These are phyloP conservation scores for Nephotettix cincticeps DNA, from an alignment of 1,140 invertebrate species.

Conservation along the genomic window DNA sequence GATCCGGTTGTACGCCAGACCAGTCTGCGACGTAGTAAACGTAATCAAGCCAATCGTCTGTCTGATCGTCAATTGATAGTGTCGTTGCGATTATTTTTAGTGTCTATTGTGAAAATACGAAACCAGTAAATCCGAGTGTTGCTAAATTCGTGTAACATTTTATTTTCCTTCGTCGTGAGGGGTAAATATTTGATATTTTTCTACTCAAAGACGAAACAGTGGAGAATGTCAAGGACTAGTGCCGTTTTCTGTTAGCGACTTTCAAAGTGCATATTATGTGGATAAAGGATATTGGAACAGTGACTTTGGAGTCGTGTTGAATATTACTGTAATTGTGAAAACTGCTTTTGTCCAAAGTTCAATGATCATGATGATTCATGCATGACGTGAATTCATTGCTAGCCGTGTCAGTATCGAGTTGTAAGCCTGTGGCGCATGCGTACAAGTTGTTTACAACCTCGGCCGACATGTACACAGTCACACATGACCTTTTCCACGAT, in stretches of 20 bases:
- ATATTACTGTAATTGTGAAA: neutral
- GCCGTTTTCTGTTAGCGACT: neutral
- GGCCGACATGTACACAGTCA: conserved; percentile 39
- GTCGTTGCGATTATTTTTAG: neutral
- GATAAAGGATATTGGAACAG: neutral
- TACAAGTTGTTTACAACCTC: conserved; percentile 49
- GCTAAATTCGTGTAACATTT: neutral
- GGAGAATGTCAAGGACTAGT: conserved; percentile 34
- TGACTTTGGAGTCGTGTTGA: neutral
- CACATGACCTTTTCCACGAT: conserved; percentile 45
- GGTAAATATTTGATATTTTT: neutral
- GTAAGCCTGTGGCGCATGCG: conserved; percentile 49
- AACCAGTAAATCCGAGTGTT: neutral
- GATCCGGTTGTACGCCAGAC: conserved; percentile 33
- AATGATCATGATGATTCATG: conserved; percentile 34
- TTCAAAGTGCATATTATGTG: neutral
- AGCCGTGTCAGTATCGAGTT: conserved; percentile 42
- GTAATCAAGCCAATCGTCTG: conserved; percentile 11
- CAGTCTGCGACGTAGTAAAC: conserved; percentile 31
- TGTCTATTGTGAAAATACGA: neutral
- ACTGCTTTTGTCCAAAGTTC: conserved; percentile 15
- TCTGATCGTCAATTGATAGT: conserved; percentile 2
- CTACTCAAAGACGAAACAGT: neutral
- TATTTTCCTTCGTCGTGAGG: neutral
- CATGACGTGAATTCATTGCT: conserved; percentile 33